Conservation (phyloP, 1,140 invertebrate genomes). For the Patella vulgata region DNA sequence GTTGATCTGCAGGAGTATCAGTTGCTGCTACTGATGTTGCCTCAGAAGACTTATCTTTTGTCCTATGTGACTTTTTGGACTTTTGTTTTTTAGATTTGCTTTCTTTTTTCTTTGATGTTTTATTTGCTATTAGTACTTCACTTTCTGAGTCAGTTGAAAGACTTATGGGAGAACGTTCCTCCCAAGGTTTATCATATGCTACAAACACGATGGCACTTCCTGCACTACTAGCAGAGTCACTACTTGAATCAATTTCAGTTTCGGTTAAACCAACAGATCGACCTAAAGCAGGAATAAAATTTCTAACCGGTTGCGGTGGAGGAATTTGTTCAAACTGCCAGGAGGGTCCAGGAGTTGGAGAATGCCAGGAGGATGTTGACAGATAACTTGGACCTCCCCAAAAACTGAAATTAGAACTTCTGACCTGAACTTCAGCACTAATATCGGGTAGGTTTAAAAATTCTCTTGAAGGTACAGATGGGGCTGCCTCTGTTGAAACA, state of each 20-base stretch:
- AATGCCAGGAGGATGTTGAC: conserved; percentile 42
- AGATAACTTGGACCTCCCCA: background rate
- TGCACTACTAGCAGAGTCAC: conserved; percentile 23
- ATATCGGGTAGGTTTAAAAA: background rate
- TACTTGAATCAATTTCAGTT: conserved; percentile 41
- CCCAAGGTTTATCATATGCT: conserved; percentile 69
- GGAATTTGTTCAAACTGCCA: conserved; percentile 21
- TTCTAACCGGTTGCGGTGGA: conserved; percentile 7
- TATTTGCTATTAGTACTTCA: conserved; percentile 14
- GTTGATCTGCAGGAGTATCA: no score
- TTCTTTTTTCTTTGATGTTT: conserved; percentile 27
- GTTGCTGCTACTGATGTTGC: no score
- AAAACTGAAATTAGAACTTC: background rate
- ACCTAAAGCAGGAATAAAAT: conserved; percentile 12
- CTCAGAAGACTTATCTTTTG: no score
- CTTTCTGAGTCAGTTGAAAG: conserved; percentile 66
- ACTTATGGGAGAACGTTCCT: conserved; percentile 70
- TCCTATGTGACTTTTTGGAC: conserved; percentile 14
- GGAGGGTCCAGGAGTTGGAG: conserved; percentile 54
- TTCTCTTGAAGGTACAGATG: background rate
- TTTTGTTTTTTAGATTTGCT: conserved; percentile 16
- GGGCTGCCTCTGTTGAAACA: conserved; percentile 17
- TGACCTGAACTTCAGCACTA: background rate
- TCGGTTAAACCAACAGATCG: background rate
- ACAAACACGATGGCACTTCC: conserved; percentile 62